A percentile compares a stretch with the other conserved stretches of the same genome.
Evolutionary conservation across 2,797 vertebrate species (phyloP).

Genomic region (Cygnus olor): DNA sequence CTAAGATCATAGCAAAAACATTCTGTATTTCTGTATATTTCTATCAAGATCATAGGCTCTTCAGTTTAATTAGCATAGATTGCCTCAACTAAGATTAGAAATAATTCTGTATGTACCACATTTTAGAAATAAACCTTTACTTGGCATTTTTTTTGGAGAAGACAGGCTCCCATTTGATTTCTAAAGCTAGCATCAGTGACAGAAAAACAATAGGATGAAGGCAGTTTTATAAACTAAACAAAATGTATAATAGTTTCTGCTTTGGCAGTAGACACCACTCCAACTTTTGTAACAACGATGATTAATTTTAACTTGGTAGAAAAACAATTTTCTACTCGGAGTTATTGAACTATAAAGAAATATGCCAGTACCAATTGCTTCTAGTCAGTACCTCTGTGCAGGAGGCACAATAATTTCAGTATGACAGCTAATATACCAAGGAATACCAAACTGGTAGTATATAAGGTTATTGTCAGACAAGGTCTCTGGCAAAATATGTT

Average conservation of each 20-base stretch:
- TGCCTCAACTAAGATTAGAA: neutral
- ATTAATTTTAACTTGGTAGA: slow-evolving; percentile 60
- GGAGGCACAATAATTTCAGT: slow-evolving; percentile 47
- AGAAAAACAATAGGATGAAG: neutral
- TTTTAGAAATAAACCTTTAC: neutral
- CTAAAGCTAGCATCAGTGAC: slow-evolving; percentile 10
- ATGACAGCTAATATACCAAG: slow-evolving; percentile 48
- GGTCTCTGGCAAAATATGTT: slow-evolving; percentile 17
- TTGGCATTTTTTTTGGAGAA: neutral
- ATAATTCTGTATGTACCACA: neutral
- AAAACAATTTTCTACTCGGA: slow-evolving; percentile 49
- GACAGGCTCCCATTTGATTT: neutral
- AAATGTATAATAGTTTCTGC: slow-evolving; percentile 47
- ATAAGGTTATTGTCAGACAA: neutral
- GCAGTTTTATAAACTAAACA: slow-evolving; percentile 3
- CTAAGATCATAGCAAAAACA: neutral
- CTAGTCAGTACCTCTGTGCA: slow-evolving; percentile 1
- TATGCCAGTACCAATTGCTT: slow-evolving; percentile 41
- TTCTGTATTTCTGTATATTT: neutral
- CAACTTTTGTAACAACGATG: slow-evolving; percentile 41
- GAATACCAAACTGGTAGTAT: slow-evolving; percentile 3
- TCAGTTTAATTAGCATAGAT: neutral
- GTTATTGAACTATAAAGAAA: slow-evolving; percentile 55
- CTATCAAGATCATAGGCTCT: neutral
- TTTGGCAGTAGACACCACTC: slow-evolving; percentile 17